A percentile compares a stretch with the other conserved stretches of the same genome.
These are phyloP conservation scores for Oxyura jamaicensis DNA, from an alignment of 2,113 vertebrate species.

Conservation along the genomic window DNA sequence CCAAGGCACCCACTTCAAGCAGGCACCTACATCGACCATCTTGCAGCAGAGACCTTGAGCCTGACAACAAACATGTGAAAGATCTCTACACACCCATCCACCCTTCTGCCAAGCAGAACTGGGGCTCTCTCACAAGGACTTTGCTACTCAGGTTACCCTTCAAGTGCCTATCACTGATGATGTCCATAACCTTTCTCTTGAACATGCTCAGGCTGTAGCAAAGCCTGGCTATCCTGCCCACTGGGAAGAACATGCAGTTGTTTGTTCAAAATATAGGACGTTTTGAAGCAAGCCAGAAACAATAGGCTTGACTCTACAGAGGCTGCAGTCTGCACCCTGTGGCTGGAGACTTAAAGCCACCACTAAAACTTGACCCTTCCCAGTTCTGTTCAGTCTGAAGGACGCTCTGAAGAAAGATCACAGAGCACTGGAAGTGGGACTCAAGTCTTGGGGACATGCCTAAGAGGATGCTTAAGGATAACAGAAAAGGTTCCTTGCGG, in stretches of 20 bases:
- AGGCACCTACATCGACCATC: background rate
- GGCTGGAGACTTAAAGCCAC: background rate
- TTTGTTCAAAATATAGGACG: background rate
- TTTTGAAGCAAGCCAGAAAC: background rate
- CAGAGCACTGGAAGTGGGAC: background rate
- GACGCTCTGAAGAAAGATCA: background rate
- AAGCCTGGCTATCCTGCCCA: background rate
- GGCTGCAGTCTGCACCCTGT: background rate
- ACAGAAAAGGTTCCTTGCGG: background rate
- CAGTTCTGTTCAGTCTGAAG: background rate
- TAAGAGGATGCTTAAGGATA: background rate
- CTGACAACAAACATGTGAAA: background rate
- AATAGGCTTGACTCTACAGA: no score
- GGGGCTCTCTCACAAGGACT: background rate
- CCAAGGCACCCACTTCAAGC: background rate
- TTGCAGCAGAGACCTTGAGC: background rate
- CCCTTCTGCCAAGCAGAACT: background rate
- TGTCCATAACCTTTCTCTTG: no score
- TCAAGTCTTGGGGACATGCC: background rate
- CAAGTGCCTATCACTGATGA: accelerated
- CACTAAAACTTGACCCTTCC: background rate
- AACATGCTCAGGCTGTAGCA: accelerated
- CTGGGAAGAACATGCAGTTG: background rate
- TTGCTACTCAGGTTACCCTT: background rate
- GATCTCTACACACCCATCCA: conserved; percentile 46